Evolutionary conservation across 2,888 invertebrate species (phyloP), one percentile per base, ranked within the genome.

Genomic region (Arctia plantaginis): DNA sequence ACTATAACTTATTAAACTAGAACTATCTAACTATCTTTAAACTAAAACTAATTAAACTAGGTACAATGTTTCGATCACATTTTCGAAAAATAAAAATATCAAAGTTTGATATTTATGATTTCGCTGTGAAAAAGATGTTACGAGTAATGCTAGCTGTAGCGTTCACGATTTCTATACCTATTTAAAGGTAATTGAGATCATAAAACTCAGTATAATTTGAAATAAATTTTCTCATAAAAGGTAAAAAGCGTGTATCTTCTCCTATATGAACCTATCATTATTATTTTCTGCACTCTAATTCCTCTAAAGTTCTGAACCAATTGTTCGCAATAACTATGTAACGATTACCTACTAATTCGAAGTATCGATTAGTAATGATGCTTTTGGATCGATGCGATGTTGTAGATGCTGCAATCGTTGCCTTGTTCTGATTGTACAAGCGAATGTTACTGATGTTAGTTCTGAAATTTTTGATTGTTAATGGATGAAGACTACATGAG

Each of bases 331-430:
- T 77, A 74, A 59, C 41, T 73, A 70, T 69, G 69, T 0, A 75
- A 39, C 59, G 71, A 80, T 77, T 80, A 64, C 62, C 79, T 72
- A 82, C 83, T 87, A 83, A 81, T 86, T 86, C 79, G 85, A 88
- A 88, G 84, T 80, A 86, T 85, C 85, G 85, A 89, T 90, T 86
- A 79, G 82, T 86, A 87, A 89, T 91, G 86, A 89, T 84, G 82
- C 69, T 59, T 59, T 86, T 81, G 84, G 79, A 77, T 84, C 72
- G 73, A 85, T 82, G 78, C 78, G 73, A 79, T 77, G 78, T 44
- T 74, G 44, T 35, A 33, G 76, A 85, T 89, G 89, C 86, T 80
- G 87, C 82, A 89, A 87, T 85, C 80, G 82, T 86, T 85, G 86
- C 90, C 90, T 90, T 89, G 90, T 85, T 80, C 89, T 85, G 85